Evolutionary conservation across 2,888 invertebrate species (phyloP), one percentile per base, ranked within the genome.

Genomic region (Enoplolaimus lenunculus): DNA sequence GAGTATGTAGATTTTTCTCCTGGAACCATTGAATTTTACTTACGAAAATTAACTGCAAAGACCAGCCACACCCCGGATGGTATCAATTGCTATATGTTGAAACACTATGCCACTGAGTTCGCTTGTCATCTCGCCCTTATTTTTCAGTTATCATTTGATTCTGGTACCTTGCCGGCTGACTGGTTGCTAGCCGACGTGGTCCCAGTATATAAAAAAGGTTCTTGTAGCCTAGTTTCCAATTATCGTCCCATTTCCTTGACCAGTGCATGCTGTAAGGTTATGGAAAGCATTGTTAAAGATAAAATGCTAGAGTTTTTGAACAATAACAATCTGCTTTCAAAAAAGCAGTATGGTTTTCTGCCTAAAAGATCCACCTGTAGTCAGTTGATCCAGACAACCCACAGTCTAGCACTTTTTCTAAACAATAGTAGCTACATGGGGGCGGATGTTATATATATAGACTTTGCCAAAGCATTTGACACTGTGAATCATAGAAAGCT

Each of bases 391-490:
- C 30, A 62, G n/a, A 62, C 30, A 16, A 30, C 31, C 16, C 30
- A 62, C 13, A n/a, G n/a, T n/a, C n/a, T n/a, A n/a, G n/a, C n/a
- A n/a, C n/a, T n/a, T n/a, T n/a, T n/a, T n/a, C n/a, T n/a, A n/a
- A n/a, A n/a, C n/a, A n/a, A n/a, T n/a, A n/a, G n/a, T n/a, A 33
- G 31, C 28, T 62, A 33, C 30, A 62, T 62, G 64, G 13, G 28
- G 7, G 31, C 64, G n/a, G 68, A 68, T 60, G 68, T 68, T 2
- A 60, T 68, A 2, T 68, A 68, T 30, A 60, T 68, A 21, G 68
- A 68, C 60, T 68, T 68, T 29, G 7, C 29, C 2, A 68, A 68
- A 60, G 68, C 68, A 13, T 68, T 68, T 60, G 68, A 68, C 60
- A 28, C 68, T 64, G 68, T 68, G 28, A 30, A 29, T 62, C 68